Percentiles rank a stretch among this genome's conserved stretches.
Evolutionary conservation across 1,140 invertebrate genomes (phyloP).

Genomic region (Saccostrea glomerata): DNA sequence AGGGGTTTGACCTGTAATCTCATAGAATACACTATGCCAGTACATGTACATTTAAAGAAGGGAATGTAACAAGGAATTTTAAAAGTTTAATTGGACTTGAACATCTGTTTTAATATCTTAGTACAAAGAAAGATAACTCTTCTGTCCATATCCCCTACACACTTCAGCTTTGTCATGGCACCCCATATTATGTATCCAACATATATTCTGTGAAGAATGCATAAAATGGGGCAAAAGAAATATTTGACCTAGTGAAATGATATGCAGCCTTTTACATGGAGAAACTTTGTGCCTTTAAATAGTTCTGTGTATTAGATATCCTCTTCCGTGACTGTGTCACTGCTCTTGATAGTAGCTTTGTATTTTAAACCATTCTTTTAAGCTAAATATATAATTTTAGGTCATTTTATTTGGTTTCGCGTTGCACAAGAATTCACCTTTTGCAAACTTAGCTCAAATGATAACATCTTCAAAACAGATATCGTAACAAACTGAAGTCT

Average conservation of each 20-base stretch:
- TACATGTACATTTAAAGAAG: too few species aligned
- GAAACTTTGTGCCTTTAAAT: not conserved
- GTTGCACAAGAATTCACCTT: slow-evolving; percentile 11
- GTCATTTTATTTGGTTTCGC: not conserved
- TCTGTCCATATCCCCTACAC: not conserved
- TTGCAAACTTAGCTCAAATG: not conserved
- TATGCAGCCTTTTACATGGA: not conserved
- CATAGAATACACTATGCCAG: too few species aligned
- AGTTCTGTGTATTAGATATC: slow-evolving; percentile 8
- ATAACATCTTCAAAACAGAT: slow-evolving; percentile 12
- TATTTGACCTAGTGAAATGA: slow-evolving; percentile 31
- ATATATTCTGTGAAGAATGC: not conserved
- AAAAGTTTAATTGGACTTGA: too few species aligned
- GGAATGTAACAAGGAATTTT: too few species aligned
- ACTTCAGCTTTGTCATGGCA: slow-evolving; percentile 18
- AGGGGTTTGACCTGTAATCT: too few species aligned
- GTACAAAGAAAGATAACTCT: slow-evolving; percentile 22
- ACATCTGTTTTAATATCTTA: too few species aligned
- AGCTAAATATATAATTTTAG: slow-evolving; percentile 3
- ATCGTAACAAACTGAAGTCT: not conserved
- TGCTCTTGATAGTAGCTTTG: not conserved
- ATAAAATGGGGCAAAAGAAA: slow-evolving; percentile 5
- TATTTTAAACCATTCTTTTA: slow-evolving; percentile 2
- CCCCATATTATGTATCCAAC: not conserved
- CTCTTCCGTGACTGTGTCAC: not conserved